Conservation (phyloP, 2,888 invertebrate genomes). For the Eupithecia pulchellata region DNA sequence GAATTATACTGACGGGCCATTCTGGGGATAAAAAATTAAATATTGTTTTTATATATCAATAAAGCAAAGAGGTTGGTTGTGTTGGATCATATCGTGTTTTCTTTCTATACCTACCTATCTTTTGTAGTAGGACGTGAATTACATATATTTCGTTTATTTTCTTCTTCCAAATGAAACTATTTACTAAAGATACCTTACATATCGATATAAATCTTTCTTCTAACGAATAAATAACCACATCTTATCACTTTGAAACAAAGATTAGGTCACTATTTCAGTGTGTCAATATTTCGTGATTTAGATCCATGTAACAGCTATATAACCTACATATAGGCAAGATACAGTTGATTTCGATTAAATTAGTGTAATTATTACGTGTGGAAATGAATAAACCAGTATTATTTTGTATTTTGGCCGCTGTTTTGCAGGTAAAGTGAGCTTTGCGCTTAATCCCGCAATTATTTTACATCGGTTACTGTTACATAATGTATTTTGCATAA, state of each 20-base stretch:
- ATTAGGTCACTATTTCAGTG: conserved; percentile 4
- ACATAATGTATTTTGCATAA: too few species aligned
- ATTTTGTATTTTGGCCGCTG: conserved; percentile 2
- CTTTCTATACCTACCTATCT: too few species aligned
- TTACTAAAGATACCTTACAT: background rate
- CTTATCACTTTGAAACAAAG: conserved; percentile 11
- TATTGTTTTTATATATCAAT: too few species aligned
- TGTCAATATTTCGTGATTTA: conserved; percentile 14
- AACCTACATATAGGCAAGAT: background rate
- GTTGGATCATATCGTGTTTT: too few species aligned
- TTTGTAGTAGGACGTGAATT: too few species aligned
- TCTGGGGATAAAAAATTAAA: too few species aligned
- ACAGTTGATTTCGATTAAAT: background rate
- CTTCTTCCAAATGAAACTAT: background rate
- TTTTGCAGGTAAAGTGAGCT: conserved; percentile 10
- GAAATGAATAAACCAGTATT: conserved; percentile 1
- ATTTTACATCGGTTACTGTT: too few species aligned
- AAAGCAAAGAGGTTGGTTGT: too few species aligned
- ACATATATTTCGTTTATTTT: background rate
- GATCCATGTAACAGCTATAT: background rate
- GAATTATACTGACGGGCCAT: too few species aligned
- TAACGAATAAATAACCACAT: background rate
- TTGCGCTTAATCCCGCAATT: too few species aligned
- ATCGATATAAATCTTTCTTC: background rate
- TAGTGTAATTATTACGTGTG: background rate